Evolutionary conservation across 2,888 invertebrate species (phyloP).

Genomic region (Aplocera efformata): DNA sequence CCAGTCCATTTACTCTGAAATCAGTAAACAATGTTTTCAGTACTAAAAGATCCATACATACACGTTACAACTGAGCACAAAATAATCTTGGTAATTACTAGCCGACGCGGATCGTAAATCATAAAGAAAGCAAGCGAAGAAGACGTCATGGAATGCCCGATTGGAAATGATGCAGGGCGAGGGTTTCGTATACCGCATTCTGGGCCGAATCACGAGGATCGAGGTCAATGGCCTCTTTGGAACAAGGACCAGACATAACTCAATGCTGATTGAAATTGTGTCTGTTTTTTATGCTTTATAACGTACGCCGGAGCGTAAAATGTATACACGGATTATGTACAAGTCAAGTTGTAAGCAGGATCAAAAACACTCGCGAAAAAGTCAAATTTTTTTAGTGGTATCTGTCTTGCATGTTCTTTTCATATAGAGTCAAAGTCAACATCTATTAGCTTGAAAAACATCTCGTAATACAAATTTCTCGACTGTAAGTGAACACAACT

Average conservation of each 20-base stretch:
- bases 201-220: slow-evolving; percentile 63
- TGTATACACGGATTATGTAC: too few relatives aligned
- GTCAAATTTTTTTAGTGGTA: too few relatives aligned
- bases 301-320: too few relatives aligned
- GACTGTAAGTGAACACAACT: too few relatives aligned
- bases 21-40: not conserved
- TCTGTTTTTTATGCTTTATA: too few relatives aligned
- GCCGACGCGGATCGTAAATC: slow-evolving; percentile 56
- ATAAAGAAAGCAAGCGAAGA: slow-evolving; percentile 71
- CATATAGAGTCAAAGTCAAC: too few relatives aligned
- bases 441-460: too few relatives aligned
- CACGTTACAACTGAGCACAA: slow-evolving; percentile 29
- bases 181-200: slow-evolving; percentile 67
- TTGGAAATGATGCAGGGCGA: slow-evolving; percentile 63
- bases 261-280: slow-evolving; percentile 1
- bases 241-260: slow-evolving; percentile 52
- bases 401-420: too few relatives aligned
- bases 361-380: too few relatives aligned
- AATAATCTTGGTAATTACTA: slow-evolving; percentile 51
- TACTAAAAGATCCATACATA: slow-evolving; percentile 4
- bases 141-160: slow-evolving; percentile 72
- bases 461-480: too few relatives aligned
- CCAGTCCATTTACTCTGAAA: not conserved
- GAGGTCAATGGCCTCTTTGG: slow-evolving; percentile 64
- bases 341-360: too few relatives aligned